These are phyloP conservation scores for Thereuonema tuberculata DNA, from an alignment of 1,140 invertebrate species.

Conservation along the genomic window DNA sequence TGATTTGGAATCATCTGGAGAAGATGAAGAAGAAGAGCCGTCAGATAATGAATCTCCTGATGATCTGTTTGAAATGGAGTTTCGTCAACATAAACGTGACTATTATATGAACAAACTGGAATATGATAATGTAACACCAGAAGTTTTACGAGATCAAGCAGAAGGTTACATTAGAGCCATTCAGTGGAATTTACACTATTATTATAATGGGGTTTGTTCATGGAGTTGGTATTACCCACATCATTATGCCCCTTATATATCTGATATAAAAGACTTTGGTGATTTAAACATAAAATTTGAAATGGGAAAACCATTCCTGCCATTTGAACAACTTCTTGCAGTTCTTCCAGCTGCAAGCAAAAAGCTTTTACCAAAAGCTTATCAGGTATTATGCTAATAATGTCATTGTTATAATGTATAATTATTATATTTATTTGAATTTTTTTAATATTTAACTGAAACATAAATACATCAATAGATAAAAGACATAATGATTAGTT, in stretches of 20 bases:
- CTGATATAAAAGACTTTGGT: constrained; percentile 70
- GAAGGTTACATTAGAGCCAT: constrained; percentile 79
- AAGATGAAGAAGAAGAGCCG: constrained; percentile 20
- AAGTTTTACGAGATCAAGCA: constrained; percentile 63
- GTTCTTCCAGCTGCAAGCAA: constrained; percentile 70
- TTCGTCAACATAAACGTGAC: constrained; percentile 68
- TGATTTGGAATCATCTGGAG: constrained; percentile 14
- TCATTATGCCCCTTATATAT: constrained; percentile 92
- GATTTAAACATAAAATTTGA: constrained; percentile 51
- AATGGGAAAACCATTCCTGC: constrained; percentile 72
- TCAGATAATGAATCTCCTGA: constrained; percentile 22
- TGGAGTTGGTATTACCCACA: constrained; percentile 98
- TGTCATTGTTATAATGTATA: too few relatives aligned
- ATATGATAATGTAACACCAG: constrained; percentile 46
- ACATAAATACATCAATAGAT: too few relatives aligned
- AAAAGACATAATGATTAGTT: too few relatives aligned
- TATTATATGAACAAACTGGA: constrained; percentile 87
- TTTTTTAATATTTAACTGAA: not conserved
- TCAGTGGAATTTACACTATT: constrained; percentile 94
- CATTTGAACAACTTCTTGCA: constrained; percentile 87
- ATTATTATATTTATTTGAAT: constrained; percentile 9
- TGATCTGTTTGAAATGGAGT: constrained; percentile 44
- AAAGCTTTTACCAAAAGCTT: constrained; percentile 60
- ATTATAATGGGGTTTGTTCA: constrained; percentile 87
- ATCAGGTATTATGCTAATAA: too few relatives aligned